Evolutionary conservation across 64 coral and sea anemone genomes (phyloP).

Genomic region (Porites lutea): DNA sequence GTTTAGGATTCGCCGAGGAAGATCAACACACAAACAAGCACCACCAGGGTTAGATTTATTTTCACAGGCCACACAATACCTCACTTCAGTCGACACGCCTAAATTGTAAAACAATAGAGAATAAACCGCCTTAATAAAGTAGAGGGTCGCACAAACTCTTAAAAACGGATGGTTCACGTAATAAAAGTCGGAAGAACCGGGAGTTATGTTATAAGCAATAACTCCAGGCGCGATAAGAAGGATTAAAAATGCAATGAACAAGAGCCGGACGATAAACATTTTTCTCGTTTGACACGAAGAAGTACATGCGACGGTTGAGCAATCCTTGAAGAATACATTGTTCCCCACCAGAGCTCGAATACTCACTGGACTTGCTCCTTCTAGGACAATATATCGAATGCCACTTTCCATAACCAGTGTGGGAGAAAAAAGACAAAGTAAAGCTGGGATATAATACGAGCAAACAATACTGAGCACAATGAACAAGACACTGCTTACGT

Average conservation of each 20-base stretch:
- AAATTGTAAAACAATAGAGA: too few relatives aligned
- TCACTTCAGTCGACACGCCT: not conserved
- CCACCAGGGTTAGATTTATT: not conserved
- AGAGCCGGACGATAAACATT: not conserved
- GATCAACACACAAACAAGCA: not conserved
- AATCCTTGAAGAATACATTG: not conserved
- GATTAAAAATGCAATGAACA: not conserved
- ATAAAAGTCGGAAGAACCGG: too few relatives aligned
- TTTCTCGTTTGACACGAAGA: not conserved
- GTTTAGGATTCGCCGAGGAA: too few relatives aligned
- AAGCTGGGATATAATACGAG: not conserved
- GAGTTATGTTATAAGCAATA: not conserved
- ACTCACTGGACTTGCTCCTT: conserved; percentile 19
- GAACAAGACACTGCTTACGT: not conserved
- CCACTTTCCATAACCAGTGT: not conserved
- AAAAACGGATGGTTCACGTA: too few relatives aligned
- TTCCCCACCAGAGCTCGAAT: not conserved
- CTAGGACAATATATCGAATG: not conserved
- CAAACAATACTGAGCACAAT: not conserved
- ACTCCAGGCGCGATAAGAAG: not conserved
- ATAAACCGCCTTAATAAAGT: not conserved
- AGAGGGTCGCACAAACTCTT: not conserved
- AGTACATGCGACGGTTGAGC: too few relatives aligned
- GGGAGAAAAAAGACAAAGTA: not conserved
- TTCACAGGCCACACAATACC: not conserved